Evolutionary conservation across 64 coral and sea anemone species (phyloP), one percentile per base, ranked within the genome.

Genomic region (Pocillopora damicornis): DNA sequence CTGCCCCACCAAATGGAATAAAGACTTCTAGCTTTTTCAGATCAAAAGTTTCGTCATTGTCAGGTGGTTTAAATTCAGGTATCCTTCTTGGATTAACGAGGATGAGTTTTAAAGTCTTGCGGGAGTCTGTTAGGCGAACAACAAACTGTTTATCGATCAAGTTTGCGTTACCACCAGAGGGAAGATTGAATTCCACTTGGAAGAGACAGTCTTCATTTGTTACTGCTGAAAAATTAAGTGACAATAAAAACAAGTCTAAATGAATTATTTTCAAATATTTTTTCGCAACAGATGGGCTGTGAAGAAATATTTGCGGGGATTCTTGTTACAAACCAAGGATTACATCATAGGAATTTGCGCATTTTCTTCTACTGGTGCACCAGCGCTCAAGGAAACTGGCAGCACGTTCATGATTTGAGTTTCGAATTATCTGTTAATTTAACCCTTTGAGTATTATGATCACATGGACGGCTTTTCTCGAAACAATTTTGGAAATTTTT

Each of bases 91-190:
- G 86, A 61, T 89, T 91, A 14, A 95, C 89, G 11, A 95, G 79
- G 63, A 91, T 88, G 11, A 95, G 58, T 72, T 95, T 83, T 11
- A 91, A 56, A 1, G 77, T 84, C 36, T 91, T 91, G 25, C 76
- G 62, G 0, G 89, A 91, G 37, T 95, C 93, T 23, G 60, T 73
- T 22, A 95, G 65, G 15, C 88, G 87, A n/a, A 89, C 82, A 22
- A 86, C 68, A 20, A 95, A 95, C 73, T 91, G 93, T 74, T 95
- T 95, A 78, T 95, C 86, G 30, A 91, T 95, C 34, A 91, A 18
- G 58, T 91, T 72, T n/a, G 93, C 91, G 79, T 95, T 89, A 67
- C 89, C 93, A 63, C 89, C 86, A 9, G 93, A 95, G 17, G 93
- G 93, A 34, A 95, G 89, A 60, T 95, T 85, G 58, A 95, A 95